Evolutionary conservation across 2,797 vertebrate species (phyloP), one percentile per base, ranked within the genome.

Genomic region (Triplophysa bombifrons): DNA sequence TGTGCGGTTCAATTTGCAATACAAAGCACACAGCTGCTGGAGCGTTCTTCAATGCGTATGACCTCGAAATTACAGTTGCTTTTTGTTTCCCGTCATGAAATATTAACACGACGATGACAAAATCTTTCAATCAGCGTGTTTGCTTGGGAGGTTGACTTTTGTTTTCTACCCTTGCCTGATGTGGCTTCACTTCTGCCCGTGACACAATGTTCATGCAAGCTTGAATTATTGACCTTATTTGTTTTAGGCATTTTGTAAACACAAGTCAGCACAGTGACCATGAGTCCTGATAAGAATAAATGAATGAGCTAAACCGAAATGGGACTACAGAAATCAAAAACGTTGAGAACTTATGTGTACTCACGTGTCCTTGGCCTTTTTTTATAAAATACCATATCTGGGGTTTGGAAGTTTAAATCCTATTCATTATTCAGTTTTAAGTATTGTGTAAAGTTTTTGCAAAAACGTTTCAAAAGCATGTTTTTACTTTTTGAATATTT

Each of bases 11-110:
- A 75, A 74, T 3, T 69, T 22, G 46, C 65, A 12, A 46, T 64
- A 27, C 25, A 51, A 76, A 84, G 67, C 75, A 72, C 67, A 20
- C 50, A 55, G 61, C 30, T 64, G 16, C 61, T 19, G 34, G 61
- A 11, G 14, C 30, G 17, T 72, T 78, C 64, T n/a, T 75, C 46
- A n/a, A 50, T 53, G 25, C 17, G 53, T 56, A 69, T 82, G 83
- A 83, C 73, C 81, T 71, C 71, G 53, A 83, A 82, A 83, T 86
- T 44, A 64, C 64, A 27, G 41, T 60, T 67, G 51, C 81, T 74
- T 74, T 64, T 61, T 41, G 34, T 70, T 73, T 58, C 55, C 65
- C 1, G n/a, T 53, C 74, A 82, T 85, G 53, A 66, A 83, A 81
- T 74, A 83, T 85, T 82, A 68, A 84, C 4, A 58, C 11, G 16